A percentile compares a stretch with the other conserved stretches of the same genome.
Conservation (phyloP, 2,888 invertebrate genomes). For the Drosophila testacea region DNA sequence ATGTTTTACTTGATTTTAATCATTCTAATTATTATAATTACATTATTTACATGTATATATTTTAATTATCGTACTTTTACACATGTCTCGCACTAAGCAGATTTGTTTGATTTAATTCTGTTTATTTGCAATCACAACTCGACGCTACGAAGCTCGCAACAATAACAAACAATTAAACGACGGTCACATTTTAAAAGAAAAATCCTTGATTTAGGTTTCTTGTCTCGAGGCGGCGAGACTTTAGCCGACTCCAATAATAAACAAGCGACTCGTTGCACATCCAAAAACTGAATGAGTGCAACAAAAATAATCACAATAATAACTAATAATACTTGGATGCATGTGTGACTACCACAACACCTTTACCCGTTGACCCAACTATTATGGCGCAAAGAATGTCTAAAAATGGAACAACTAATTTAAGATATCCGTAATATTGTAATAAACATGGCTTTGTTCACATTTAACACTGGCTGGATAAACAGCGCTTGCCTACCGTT, state of each 20-base stretch:
- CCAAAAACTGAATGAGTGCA: conserved; percentile 72
- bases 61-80: conserved; percentile 1
- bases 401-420: conserved; percentile 24
- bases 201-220: conserved; percentile 24
- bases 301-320: conserved; percentile 14
- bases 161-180: conserved; percentile 41
- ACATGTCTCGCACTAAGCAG: neutral
- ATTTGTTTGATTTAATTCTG: conserved; percentile 27
- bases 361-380: conserved; percentile 24
- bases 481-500: conserved; percentile 27
- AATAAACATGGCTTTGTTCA: conserved; percentile 17
- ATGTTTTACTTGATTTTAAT: neutral
- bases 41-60: neutral
- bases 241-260: conserved; percentile 29
- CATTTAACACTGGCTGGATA: conserved; percentile 14
- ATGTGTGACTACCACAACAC: conserved; percentile 16
- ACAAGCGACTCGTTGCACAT: conserved; percentile 57
- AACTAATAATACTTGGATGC: conserved; percentile 37
- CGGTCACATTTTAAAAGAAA: conserved; percentile 25
- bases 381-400: conserved; percentile 49
- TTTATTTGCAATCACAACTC: conserved; percentile 44
- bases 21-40: neutral
- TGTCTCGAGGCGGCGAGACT: conserved; percentile 42
- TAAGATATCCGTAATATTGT: conserved; percentile 50
- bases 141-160: conserved; percentile 13